Conservation (phyloP, 2,113 vertebrate genomes). For the Hemibagrus wyckioides region DNA sequence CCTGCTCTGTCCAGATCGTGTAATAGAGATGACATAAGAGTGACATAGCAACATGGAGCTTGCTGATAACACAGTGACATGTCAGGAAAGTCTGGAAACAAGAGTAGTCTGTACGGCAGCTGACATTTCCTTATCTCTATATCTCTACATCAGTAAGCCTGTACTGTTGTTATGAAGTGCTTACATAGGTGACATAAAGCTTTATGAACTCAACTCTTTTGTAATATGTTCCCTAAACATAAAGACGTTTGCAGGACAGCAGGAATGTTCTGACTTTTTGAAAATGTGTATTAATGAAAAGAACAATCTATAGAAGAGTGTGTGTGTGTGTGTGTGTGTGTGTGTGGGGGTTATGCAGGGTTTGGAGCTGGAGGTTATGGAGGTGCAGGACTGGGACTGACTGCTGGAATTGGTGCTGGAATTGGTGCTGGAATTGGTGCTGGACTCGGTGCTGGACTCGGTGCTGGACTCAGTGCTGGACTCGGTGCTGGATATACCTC, state of each 20-base stretch:
- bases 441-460: constrained; percentile 62
- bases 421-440: constrained; percentile 16
- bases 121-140: background rate
- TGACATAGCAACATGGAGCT: background rate
- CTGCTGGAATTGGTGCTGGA: constrained; percentile 21
- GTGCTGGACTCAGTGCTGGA: constrained; percentile 55
- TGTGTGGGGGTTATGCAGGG: constrained; percentile 44
- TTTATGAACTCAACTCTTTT: background rate
- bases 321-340: background rate
- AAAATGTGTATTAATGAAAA: background rate
- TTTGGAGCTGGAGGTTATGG: constrained; percentile 61
- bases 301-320: no score
- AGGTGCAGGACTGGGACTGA: constrained; percentile 48
- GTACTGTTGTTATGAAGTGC: background rate
- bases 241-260: background rate
- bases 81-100: background rate
- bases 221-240: background rate
- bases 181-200: background rate
- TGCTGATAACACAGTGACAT: background rate
- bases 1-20: background rate
- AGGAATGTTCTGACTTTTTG: background rate
- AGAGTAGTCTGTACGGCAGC: background rate
- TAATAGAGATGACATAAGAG: background rate
- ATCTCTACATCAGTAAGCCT: background rate
- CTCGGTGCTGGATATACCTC: constrained; percentile 4